These are phyloP conservation scores for Hirtodrosophila histrioides DNA, from an alignment of 2,888 invertebrate genomes.

Conservation along the genomic window DNA sequence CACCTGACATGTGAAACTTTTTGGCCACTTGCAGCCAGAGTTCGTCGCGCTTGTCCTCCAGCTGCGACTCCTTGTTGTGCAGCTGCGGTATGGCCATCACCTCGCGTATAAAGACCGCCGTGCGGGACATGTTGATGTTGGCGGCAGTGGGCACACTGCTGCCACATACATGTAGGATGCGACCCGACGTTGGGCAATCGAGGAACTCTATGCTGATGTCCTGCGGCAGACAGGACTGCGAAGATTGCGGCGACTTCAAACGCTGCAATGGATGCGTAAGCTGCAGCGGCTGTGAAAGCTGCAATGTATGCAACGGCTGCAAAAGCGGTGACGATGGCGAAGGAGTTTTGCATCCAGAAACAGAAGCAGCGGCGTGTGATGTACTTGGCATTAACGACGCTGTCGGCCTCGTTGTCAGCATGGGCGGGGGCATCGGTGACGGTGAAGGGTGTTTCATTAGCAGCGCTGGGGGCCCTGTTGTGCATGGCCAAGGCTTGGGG, in stretches of 20 bases:
- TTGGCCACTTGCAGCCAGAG: constrained; percentile 64
- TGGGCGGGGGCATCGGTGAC: too few relatives aligned
- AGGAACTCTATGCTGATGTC: constrained; percentile 57
- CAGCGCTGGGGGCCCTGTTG: too few relatives aligned
- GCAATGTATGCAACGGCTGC: too few relatives aligned
- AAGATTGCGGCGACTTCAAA: too few relatives aligned
- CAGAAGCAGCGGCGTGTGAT: too few relatives aligned
- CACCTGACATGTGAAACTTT: constrained; percentile 64
- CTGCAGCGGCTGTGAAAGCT: too few relatives aligned
- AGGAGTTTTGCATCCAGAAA: too few relatives aligned
- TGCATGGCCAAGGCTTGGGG: background rate
- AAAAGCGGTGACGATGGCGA: too few relatives aligned
- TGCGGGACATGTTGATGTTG: constrained; percentile 50
- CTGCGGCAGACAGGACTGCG: background rate
- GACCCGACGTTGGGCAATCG: constrained; percentile 34
- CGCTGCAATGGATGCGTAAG: too few relatives aligned
- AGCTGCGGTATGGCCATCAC: constrained; percentile 71
- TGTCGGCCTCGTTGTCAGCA: background rate
- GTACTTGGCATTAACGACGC: background rate
- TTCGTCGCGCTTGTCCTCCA: constrained; percentile 9
- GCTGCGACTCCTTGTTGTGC: constrained; percentile 46
- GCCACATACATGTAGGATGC: constrained; percentile 34
- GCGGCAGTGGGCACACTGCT: background rate
- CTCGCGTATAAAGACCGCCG: constrained; percentile 65
- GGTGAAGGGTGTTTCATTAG: too few relatives aligned